Evolutionary conservation across 1,140 invertebrate genomes (phyloP), one percentile per base, ranked within the genome.

Genomic region (Bactericera cockerelli): DNA sequence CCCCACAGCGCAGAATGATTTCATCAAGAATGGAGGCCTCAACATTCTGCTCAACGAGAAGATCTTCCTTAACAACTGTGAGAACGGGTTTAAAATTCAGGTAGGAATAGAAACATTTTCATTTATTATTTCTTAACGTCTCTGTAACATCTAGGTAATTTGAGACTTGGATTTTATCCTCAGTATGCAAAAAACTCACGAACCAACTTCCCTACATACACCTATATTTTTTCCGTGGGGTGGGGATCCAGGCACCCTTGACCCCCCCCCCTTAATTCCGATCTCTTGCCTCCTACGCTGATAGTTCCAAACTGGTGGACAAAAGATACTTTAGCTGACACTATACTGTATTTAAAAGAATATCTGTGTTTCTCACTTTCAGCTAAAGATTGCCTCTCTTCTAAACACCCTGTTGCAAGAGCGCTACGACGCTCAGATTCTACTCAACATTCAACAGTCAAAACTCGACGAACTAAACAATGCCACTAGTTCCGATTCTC

Each of bases 1-100:
- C 71, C 84, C 84, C 1, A 69, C 74, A 58, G 85, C 83, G 1
- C 86, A 87, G 70, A 75, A 77, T 61, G 73, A 76, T 54, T 78
- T 84, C 59, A 68, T 82, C 4, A 69, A 77, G 64, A 73, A 77
- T 58, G 79, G 79, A n/a, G 81, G 81, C 13, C 66, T 83, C n/a
- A 22, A 49, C 19, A 49, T 16, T 49, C 22, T 49, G 42, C 22
- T 49, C n/a, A 49, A 49, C 22, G 42, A 49, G n/a, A 49, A 49
- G 22, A 49, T 49, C n/a, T 49, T 49, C 19, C n/a, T 16, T 4
- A 22, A 49, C 19, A 16, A 49, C 22, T 49, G n/a, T 19, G 42
- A 49, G 22, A 49, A 49, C 19, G 42, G 42, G 19, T 49, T 6
- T n/a, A 49, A 49, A n/a, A 6, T 49, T 6, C 42, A 49, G 42